phyloP scores from a whole-genome alignment of 2,888 invertebrate genomes.

The Cerceris rybyensis region DNA sequence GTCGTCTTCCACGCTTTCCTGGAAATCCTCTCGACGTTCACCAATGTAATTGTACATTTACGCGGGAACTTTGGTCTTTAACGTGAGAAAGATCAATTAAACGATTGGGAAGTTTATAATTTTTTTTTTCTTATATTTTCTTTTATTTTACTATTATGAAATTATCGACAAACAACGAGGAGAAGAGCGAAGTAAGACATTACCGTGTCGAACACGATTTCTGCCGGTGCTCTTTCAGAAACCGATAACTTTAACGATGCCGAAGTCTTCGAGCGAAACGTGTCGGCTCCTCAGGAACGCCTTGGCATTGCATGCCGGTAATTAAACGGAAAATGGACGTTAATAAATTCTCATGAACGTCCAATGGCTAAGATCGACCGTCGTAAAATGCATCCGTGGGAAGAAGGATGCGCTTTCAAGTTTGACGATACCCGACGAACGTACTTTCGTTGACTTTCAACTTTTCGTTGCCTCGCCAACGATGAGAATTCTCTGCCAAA shows the following conservation, averaged over 20 bases:
- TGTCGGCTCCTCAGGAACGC: constrained; percentile 61
- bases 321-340: constrained; percentile 75
- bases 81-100: neutral
- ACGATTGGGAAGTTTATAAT: neutral
- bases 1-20: too few species aligned
- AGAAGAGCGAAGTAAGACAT: constrained; percentile 59
- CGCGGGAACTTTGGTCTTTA: neutral
- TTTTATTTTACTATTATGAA: constrained; percentile 11
- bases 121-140: too few species aligned
- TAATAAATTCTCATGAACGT: constrained; percentile 71
- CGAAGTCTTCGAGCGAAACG: constrained; percentile 52
- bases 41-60: neutral
- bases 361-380: constrained; percentile 46
- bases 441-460: neutral
- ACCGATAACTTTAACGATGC: constrained; percentile 57
- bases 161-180: constrained; percentile 32
- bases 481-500: constrained; percentile 3
- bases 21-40: neutral
- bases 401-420: constrained; percentile 53
- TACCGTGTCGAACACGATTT: constrained; percentile 59
- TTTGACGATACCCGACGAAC: constrained; percentile 2
- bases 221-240: constrained; percentile 40
- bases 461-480: neutral
- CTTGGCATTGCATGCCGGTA: constrained; percentile 65
- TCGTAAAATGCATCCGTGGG: constrained; percentile 63